Evolutionary conservation across 2,888 invertebrate genomes (phyloP).

Genomic region (Ferrisia virgata): DNA sequence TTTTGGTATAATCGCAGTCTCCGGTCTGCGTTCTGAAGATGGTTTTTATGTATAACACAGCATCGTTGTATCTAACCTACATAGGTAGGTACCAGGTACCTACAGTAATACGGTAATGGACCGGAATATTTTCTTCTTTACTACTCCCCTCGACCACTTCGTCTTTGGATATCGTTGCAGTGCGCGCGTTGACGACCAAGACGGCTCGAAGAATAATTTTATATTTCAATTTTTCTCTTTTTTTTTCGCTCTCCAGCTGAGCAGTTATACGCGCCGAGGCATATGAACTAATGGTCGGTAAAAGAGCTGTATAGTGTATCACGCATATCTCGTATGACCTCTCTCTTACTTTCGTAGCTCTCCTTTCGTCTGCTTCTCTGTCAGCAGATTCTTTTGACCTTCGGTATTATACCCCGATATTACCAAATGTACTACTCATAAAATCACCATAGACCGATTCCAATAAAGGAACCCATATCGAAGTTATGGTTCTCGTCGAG

Average conservation of each 20-base stretch:
- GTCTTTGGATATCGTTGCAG: neutral
- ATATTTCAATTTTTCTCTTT: neutral
- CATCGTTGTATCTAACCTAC: too few relatives aligned
- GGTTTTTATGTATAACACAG: neutral
- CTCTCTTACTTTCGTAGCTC: neutral
- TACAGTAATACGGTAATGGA: constrained; percentile 8
- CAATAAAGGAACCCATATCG: constrained; percentile 5
- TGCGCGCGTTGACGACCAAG: neutral
- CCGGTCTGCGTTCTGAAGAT: neutral
- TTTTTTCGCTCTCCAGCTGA: too few relatives aligned
- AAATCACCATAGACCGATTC: constrained; percentile 9
- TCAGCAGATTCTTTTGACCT: neutral
- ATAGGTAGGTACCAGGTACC: too few relatives aligned
- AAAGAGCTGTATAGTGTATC: neutral
- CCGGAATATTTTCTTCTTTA: neutral
- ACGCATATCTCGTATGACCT: neutral
- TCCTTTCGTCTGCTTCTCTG: neutral
- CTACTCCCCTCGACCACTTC: neutral
- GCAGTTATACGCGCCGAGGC: neutral
- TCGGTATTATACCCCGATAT: neutral
- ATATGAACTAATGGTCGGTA: neutral
- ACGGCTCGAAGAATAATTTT: constrained; percentile 5
- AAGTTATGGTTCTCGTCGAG: neutral
- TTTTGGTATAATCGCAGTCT: neutral
- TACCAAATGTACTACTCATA: neutral